These are phyloP conservation scores for Melanotus villosus DNA, from an alignment of 2,888 invertebrate species.

Conservation along the genomic window DNA sequence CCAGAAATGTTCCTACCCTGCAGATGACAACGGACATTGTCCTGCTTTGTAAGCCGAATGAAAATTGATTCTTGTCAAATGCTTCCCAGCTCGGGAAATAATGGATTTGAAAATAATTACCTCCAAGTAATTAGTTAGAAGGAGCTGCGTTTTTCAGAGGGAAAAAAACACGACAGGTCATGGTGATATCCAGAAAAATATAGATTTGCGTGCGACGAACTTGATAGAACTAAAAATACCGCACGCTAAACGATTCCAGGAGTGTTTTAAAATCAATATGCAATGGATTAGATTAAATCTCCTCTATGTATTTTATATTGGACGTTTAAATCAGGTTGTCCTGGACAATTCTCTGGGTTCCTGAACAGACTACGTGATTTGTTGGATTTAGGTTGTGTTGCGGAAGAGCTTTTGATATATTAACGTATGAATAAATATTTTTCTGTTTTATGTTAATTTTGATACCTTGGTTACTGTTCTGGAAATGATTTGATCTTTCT, in stretches of 20 bases:
- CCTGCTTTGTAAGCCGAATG: not conserved
- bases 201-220: conserved; percentile 14
- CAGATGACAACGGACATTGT: conserved; percentile 6
- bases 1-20: conserved; percentile 8
- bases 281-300: not conserved
- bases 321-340: not conserved
- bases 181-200: conserved; percentile 6
- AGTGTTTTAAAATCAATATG: not conserved
- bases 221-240: conserved; percentile 13
- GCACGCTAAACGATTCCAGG: conserved; percentile 8
- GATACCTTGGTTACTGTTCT: too few relatives aligned
- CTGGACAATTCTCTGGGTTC: too few relatives aligned
- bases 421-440: too few relatives aligned
- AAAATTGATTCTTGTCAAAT: conserved; percentile 28
- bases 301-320: not conserved
- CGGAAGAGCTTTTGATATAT: too few relatives aligned
- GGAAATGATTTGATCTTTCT: too few relatives aligned
- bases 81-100: not conserved
- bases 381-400: too few relatives aligned
- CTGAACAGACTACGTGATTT: too few relatives aligned
- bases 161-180: not conserved
- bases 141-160: not conserved
- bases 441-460: too few relatives aligned
- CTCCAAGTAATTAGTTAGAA: not conserved
- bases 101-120: not conserved